Evolutionary conservation across 2,113 vertebrate species (phyloP).

Genomic region (Propithecus coquereli): DNA sequence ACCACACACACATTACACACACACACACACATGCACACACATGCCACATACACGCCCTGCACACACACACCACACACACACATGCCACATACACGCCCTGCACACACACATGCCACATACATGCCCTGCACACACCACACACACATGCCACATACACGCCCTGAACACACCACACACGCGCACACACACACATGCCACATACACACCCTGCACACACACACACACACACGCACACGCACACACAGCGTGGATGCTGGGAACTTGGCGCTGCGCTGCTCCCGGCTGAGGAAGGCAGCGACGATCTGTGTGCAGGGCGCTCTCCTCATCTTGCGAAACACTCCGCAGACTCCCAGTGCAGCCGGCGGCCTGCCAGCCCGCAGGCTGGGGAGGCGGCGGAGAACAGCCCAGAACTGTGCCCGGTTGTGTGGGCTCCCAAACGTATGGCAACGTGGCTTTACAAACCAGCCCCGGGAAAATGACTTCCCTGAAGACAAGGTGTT

Average conservation of each 20-base stretch:
- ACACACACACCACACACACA: too few relatives aligned
- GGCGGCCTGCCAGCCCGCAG: background rate
- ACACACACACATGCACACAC: background rate
- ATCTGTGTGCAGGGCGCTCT: background rate
- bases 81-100: accelerated
- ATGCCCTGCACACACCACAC: too few relatives aligned
- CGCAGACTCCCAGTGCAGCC: accelerated
- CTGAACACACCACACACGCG: accelerated
- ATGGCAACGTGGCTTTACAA: accelerated
- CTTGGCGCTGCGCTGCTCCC: accelerated
- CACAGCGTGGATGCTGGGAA: background rate
- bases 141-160: background rate
- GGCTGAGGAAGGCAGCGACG: background rate
- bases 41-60: too few relatives aligned
- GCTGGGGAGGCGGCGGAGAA: too few relatives aligned
- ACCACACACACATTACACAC: background rate
- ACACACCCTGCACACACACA: background rate
- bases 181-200: accelerated
- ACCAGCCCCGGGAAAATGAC: background rate
- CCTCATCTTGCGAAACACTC: background rate
- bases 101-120: background rate
- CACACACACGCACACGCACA: accelerated
- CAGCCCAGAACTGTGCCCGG: background rate
- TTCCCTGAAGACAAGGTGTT: accelerated
- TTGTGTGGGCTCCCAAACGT: background rate